Conservation (phyloP, 2,113 vertebrate genomes). For the Oplegnathus fasciatus region DNA sequence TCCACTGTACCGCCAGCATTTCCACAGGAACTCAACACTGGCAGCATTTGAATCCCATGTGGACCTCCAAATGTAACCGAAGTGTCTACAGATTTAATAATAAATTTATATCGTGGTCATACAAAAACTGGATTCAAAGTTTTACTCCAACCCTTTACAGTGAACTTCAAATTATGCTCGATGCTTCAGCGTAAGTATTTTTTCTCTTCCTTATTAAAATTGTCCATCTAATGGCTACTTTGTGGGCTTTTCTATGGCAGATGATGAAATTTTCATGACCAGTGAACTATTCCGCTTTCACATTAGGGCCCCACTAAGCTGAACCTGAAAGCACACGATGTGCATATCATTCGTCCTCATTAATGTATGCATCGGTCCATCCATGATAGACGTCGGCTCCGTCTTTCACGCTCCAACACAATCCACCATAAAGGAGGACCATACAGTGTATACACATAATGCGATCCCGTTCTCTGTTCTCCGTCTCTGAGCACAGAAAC, state of each 20-base stretch:
- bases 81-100: constrained; percentile 17
- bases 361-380: constrained; percentile 73
- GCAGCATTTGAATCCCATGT: background rate
- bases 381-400: constrained; percentile 15
- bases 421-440: constrained; percentile 18
- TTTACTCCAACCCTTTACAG: constrained; percentile 35
- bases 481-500: constrained; percentile 7
- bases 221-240: constrained; percentile 64
- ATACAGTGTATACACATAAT: constrained; percentile 26
- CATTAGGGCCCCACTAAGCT: constrained; percentile 57
- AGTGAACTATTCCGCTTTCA: constrained; percentile 73
- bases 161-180: constrained; percentile 25
- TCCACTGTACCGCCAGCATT: background rate
- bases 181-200: constrained; percentile 1
- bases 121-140: constrained; percentile 46
- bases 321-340: constrained; percentile 67
- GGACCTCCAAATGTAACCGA: constrained; percentile 23
- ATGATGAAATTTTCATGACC: constrained; percentile 66
- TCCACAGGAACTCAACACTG: constrained; percentile 3
- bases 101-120: constrained; percentile 1
- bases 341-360: constrained; percentile 67
- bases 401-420: constrained; percentile 43
- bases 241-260: constrained; percentile 49
- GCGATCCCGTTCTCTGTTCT: constrained; percentile 32
- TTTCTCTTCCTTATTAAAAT: constrained; percentile 59